Evolutionary conservation across 1,140 invertebrate genomes (phyloP), one percentile per base, ranked within the genome.

Genomic region (Anthonomus grandis): DNA sequence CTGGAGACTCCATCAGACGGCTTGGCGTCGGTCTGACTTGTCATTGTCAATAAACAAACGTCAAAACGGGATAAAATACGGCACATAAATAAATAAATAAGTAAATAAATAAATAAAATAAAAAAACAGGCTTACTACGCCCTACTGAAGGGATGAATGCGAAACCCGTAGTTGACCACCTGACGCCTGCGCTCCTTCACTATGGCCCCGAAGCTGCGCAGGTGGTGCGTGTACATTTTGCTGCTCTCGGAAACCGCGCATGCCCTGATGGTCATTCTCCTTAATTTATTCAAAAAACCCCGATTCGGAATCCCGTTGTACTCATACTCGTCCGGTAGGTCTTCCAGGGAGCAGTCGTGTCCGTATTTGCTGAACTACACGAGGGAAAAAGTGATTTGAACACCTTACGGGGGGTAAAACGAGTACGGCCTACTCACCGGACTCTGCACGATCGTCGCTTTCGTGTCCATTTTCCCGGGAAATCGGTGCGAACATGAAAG

Each of bases 151-250:
- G 69, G 69, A 49, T 70, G 69, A 34, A 70, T 68, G 15, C 56
- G 56, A 17, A 53, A 63, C 4, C 54, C 55, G 36, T 68, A 53
- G 53, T 65, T 57, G 18, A 56, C 21, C 3, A 70, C 36, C 39
- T 69, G 63, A 39, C 64, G 59, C 45, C 57, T 55, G 22, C 64
- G 52, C 46, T 70, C 69, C 18, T 64, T 65, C 17, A 55, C 48
- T 17, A 70, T 69, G 9, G 67, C 66, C 10, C 66, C 66, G 24
- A 68, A 63, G 42, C 67, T 69, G 23, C 67, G 47, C 38, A 70
- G 41, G 47, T 65, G 64, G 24, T 63, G 65, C 3, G 65, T 67
- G 25, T 64, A 64, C 12, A 62, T 57, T 60, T 66, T 67, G 34
- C 64, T 67, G 15, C 57, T 55, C 49, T 69, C 67, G 17, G 59